Evolutionary conservation across 92 coral and sea anemone species (phyloP), one percentile per base, ranked within the genome.

Genomic region (Palythoa caribaeorum): DNA sequence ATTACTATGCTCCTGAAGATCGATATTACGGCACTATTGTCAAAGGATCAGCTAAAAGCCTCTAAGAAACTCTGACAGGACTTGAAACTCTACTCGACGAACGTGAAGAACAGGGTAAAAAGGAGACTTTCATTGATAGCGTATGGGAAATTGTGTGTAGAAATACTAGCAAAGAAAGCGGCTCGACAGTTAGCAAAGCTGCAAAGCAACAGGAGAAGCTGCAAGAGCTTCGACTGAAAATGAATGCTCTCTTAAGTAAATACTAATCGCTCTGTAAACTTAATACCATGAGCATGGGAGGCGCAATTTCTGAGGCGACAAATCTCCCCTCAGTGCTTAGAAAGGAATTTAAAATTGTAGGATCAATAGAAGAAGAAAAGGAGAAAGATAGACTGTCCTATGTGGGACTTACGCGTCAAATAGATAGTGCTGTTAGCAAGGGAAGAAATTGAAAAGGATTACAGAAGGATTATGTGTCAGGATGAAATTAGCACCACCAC

Each of bases 391-490:
- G 28, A 55, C 54, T 89, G 38, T 74, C 92, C 8, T 83, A 19
- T 52, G 84, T 89, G 59, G 88, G 92, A 6, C 86, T 89, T 40
- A 87, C 84, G 85, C 72, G 84, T 14, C 92, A 89, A 68, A 89
- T 70, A 35, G 91, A 88, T 73, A 70, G 91, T 63, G 91, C 86
- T 60, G 51, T 79, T 38, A 16, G 17, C 13, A 88, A 88, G 39
- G 87, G 78, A 63, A 19, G 20, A 16, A 0, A 63, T 63, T 16
- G 19, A 63, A 12, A 10, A n/a, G 21, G 19, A 12, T 63, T 63
- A 16, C 19, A 5, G 5, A 5, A 63, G 21, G 5, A 63, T n/a
- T 62, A 6, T 5, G 19, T 9, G 17, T 9, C 15, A 63, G 19
- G 70, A 9, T n/a, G 70, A 63, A 63, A 63, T 54, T 14, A 54